phyloP scores from a whole-genome alignment of 2,888 invertebrate genomes.

The Cheilosia soror region DNA sequence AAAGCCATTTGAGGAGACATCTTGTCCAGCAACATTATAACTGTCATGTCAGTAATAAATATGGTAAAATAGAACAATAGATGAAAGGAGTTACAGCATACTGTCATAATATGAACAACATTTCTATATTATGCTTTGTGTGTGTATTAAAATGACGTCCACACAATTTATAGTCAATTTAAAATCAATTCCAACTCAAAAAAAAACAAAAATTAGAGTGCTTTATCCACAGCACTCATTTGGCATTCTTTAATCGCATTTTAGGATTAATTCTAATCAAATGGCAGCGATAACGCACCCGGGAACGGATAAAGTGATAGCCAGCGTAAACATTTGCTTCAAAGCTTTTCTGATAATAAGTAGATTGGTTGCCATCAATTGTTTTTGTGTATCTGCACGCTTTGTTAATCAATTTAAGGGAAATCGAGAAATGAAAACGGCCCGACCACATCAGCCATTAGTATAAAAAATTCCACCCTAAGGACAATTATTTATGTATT shows the following conservation, averaged over 20 bases:
- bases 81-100: no score
- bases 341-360: conserved; percentile 2
- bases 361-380: conserved; percentile 13
- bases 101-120: no score
- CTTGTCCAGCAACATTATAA: no score
- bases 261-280: conserved; percentile 3
- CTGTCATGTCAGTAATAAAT: no score
- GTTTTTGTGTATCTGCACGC: background rate
- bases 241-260: background rate
- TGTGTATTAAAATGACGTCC: no score
- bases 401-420: no score
- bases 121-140: no score
- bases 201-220: conserved; percentile 7
- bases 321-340: background rate
- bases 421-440: no score
- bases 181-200: conserved; percentile 6
- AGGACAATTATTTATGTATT: conserved; percentile 9
- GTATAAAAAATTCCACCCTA: background rate
- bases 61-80: no score
- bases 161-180: no score
- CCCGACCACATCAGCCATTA: background rate
- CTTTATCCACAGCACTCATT: no score
- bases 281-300: conserved; percentile 7
- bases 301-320: conserved; percentile 3
- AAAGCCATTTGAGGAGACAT: no score